phyloP scores from a whole-genome alignment of 2,113 vertebrate genomes.

The Cochlearius cochlearius region DNA sequence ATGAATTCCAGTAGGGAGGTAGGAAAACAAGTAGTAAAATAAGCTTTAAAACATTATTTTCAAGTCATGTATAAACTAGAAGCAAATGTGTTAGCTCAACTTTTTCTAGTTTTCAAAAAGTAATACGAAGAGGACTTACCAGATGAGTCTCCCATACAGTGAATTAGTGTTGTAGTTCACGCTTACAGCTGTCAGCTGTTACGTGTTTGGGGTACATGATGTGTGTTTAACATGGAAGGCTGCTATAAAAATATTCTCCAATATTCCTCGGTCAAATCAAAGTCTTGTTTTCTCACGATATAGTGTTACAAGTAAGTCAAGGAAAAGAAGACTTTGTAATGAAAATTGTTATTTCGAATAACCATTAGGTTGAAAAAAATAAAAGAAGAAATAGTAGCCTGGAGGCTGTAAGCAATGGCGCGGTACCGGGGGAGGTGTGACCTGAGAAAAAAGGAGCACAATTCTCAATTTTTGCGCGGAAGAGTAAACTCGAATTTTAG shows the following conservation, averaged over 20 bases:
- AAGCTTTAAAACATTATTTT: neutral
- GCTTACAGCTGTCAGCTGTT: neutral
- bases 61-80: neutral
- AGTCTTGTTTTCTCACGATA: neutral
- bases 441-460: neutral
- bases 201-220: neutral
- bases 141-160: neutral
- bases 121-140: neutral
- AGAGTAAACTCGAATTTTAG: neutral
- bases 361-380: neutral
- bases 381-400: neutral
- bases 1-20: neutral
- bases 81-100: neutral
- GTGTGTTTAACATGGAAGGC: neutral
- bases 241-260: neutral
- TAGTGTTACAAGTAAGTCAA: neutral
- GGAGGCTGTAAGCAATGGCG: neutral
- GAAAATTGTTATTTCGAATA: neutral
- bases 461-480: neutral
- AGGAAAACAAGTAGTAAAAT: neutral
- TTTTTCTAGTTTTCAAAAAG: neutral
- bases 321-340: neutral
- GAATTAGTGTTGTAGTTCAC: neutral
- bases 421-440: neutral
- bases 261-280: neutral